Evolutionary conservation across 1,140 invertebrate genomes (phyloP), one percentile per base, ranked within the genome.

Genomic region (Meloidogyne hapla): DNA sequence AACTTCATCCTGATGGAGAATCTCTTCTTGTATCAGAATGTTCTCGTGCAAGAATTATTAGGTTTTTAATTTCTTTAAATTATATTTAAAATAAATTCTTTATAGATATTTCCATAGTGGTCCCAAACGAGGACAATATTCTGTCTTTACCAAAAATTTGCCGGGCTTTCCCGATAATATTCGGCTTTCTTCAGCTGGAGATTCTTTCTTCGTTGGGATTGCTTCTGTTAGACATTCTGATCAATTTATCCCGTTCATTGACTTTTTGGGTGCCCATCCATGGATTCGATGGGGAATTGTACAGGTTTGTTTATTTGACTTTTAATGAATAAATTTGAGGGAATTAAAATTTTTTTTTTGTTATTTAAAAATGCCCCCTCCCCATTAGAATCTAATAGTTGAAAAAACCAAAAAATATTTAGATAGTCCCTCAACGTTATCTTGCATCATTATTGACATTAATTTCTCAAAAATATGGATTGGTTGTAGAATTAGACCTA

Each of bases 121-220:
- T 45, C 73, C 80, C 5, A 83, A 82, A 65, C 78, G 61, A 23
- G 87, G 87, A 21, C 78, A 78, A 70, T 73, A 70, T 15, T 87
- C 88, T 40, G 69, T 86, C 8, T 85, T 89, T 63, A 66, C 81
- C n/a, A 83, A 88, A 13, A 89, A 89, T 79, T 72, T 89, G 28
- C 88, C 88, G 26, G 88, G 88, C 42, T 87, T 87, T 66, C 88
- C 88, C 21, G 88, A 89, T 77, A 89, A 89, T 77, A 87, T 89
- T 70, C 84, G 88, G 72, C 78, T 84, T 2, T 87, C 88, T 62
- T 81, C 80, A 64, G 64, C 76, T 45, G 87, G 88, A 23, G n/a
- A 12, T 12, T 87, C 80, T 12, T 81, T 83, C 38, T 74, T 81
- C 8, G 81, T 82, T 23, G 83, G 80, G 4, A n/a, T 83, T 28